phyloP scores from a whole-genome alignment of 2,113 vertebrate species.

The Lathamus discolor region DNA sequence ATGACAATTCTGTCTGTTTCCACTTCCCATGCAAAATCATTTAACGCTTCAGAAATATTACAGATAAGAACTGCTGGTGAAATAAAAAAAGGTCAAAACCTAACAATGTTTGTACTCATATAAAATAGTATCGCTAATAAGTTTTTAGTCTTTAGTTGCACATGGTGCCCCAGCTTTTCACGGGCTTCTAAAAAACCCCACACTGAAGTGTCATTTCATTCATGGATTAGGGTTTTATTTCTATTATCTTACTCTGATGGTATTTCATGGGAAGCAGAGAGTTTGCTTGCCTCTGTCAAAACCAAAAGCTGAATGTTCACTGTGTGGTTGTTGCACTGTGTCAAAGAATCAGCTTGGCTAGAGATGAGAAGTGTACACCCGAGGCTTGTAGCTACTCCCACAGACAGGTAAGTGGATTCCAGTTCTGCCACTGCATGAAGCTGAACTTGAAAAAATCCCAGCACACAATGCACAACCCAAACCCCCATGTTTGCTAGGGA shows the following conservation, averaged over 20 bases:
- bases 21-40: not conserved
- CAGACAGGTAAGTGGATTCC: not conserved
- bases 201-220: not conserved
- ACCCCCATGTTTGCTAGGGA: not conserved
- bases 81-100: not conserved
- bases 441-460: not conserved
- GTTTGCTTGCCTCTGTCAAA: not conserved
- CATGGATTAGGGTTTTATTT: not conserved
- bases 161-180: not conserved
- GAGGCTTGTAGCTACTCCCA: not conserved
- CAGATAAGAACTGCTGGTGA: not conserved
- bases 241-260: not conserved
- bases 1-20: not conserved
- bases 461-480: not conserved
- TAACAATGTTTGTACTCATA: not conserved
- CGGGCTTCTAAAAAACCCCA: not conserved
- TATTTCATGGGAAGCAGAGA: not conserved
- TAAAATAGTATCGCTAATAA: not conserved
- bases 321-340: not conserved
- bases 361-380: not conserved
- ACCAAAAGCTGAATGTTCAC: not conserved
- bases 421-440: not conserved
- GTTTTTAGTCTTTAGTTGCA: not conserved
- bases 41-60: not conserved
- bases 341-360: not conserved